Conservation (phyloP, 2,888 invertebrate species). For the Aspidiotus destructor region DNA sequence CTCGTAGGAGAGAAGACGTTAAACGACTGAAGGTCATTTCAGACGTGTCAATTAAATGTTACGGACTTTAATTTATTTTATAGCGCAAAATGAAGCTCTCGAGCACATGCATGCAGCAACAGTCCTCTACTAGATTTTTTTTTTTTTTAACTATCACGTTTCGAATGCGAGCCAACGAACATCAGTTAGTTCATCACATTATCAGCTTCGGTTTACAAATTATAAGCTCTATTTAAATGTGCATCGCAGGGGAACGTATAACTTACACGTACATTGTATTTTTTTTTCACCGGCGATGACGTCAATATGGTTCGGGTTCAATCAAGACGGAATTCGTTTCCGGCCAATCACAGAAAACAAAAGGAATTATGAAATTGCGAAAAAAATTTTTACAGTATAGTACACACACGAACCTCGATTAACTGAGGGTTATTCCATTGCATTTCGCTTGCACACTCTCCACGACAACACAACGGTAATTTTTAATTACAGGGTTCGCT, state of each 20-base stretch:
- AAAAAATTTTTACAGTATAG: neutral
- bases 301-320: neutral
- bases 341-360: neutral
- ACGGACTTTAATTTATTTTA: constrained; percentile 9
- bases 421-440: neutral
- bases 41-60: constrained; percentile 28
- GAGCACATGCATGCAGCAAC: neutral
- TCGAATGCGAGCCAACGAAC: no score
- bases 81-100: constrained; percentile 4
- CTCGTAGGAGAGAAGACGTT: constrained; percentile 3
- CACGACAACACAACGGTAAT: neutral
- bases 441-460: neutral
- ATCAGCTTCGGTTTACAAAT: no score
- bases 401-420: neutral
- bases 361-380: constrained; percentile 1
- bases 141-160: no score
- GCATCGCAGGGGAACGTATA: neutral
- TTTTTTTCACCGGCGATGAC: neutral
- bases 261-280: no score
- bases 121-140: neutral
- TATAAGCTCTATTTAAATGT: neutral
- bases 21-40: constrained; percentile 9
- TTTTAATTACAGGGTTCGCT: neutral
- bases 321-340: neutral
- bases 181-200: no score